phyloP scores from a whole-genome alignment of 2,888 invertebrate genomes.

The Aphrophora alni region DNA sequence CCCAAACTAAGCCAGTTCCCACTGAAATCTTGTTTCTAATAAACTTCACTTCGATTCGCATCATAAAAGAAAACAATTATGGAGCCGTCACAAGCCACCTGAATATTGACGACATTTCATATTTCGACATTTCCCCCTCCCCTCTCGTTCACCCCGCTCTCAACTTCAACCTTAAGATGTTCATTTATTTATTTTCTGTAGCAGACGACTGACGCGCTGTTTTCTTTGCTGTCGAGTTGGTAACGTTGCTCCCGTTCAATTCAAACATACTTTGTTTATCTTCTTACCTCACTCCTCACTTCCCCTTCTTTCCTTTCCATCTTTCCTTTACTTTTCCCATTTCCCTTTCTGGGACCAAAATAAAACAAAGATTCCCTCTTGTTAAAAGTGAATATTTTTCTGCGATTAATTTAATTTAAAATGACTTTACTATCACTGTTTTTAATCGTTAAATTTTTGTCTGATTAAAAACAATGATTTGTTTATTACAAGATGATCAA shows the following conservation, averaged over 20 bases:
- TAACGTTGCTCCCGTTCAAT: neutral
- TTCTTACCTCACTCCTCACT: neutral
- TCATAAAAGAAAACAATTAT: neutral
- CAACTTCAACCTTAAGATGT: constrained; percentile 1
- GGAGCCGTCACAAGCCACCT: neutral
- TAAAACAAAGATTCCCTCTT: neutral
- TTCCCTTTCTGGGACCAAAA: neutral
- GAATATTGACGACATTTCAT: neutral
- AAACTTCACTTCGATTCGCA: neutral
- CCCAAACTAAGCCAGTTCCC: neutral
- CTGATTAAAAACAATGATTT: no score
- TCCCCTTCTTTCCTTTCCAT: neutral
- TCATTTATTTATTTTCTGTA: constrained; percentile 4
- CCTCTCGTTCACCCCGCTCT: constrained; percentile 20
- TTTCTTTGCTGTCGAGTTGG: constrained; percentile 2
- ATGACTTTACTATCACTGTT: no score
- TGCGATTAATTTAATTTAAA: no score
- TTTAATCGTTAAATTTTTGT: no score
- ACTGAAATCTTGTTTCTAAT: neutral
- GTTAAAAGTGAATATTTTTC: no score
- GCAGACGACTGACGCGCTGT: neutral
- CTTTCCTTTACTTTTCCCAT: neutral
- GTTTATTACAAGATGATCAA: no score
- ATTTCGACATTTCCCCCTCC: neutral
- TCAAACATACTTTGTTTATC: constrained; percentile 4